Percentiles rank a stretch among this genome's conserved stretches.
Evolutionary conservation across 1,140 invertebrate genomes (phyloP).

Genomic region (Lasioglossum albipes): DNA sequence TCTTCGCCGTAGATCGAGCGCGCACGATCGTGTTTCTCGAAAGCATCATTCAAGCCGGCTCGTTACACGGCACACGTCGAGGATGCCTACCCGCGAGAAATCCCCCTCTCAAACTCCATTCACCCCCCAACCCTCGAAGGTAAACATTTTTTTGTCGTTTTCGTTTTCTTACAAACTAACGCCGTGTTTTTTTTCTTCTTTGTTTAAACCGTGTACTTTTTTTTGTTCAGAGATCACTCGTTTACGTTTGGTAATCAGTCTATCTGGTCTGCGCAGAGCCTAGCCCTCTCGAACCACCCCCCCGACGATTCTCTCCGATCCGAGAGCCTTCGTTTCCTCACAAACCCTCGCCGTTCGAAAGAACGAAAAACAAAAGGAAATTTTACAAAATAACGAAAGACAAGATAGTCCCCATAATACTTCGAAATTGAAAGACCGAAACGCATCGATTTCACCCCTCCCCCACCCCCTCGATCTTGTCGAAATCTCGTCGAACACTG

Average conservation of each 20-base stretch:
- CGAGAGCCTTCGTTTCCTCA: background rate
- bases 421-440: background rate
- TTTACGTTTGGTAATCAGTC: conserved; percentile 66
- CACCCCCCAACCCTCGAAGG: background rate
- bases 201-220: conserved; percentile 24
- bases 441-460: background rate
- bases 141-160: conserved; percentile 1
- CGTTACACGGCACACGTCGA: background rate
- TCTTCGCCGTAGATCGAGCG: background rate
- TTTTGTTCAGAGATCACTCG: conserved; percentile 58
- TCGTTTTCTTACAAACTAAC: conserved; percentile 49
- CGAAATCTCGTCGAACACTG: background rate
- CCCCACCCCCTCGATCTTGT: background rate
- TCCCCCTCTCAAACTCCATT: background rate
- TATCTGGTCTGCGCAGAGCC: conserved; percentile 54
- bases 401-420: background rate
- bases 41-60: background rate
- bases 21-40: background rate
- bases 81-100: conserved; percentile 3
- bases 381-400: background rate
- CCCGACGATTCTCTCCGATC: conserved; percentile 10
- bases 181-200: conserved; percentile 3
- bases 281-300: conserved; percentile 29
- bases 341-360: background rate
- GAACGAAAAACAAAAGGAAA: background rate